Base-by-base conservation (phyloP, 1,140 invertebrate species). In the Anagrus nilaparvatae region DNA sequence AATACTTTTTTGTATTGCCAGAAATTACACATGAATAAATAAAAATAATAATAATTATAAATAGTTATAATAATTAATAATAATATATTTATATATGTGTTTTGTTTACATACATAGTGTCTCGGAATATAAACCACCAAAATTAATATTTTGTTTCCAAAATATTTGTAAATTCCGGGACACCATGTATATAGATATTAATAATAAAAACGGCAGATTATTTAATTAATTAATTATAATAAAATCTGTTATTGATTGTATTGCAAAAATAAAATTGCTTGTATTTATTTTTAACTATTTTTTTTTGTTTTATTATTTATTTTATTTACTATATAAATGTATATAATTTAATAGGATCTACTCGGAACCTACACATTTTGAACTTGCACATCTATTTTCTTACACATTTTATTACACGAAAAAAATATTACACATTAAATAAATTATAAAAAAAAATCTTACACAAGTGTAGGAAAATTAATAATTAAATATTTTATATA, bases 361-460 rank as follows among this genome's bases (percentile, higher is more conserved):
- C n/a, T n/a, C n/a, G n/a, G n/a, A n/a, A n/a, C n/a, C n/a, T n/a
- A n/a, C n/a, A n/a, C n/a, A 56, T 56, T 54, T 52, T 64, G 60
- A 63, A 58, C 59, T 64, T 63, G 60, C 53, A 49, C 54, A 10
- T 13, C 17, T 40, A 40, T 33, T 32, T 42, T 47, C 29, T 42
- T 29, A 28, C n/a, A 38, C 23, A 40, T 37, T 21, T 12, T 37
- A 23, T 45, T 20, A 43, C n/a, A n/a, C n/a, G n/a, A 49, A 13
- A 12, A 40, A 38, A 25, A 29, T 37, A 45, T 45, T 36, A 20
- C 19, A 38, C 24, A 38, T 29, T n/a, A 17, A 34, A 27, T 39
- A 31, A 4, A 29, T 49, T 50, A 5, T 5, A 27, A 37, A 24
- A 4, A 10, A 4, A 21, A 5, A 16, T 37, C 35, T 27, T 35